Conservation (phyloP, 1,140 invertebrate species). For the Laupala kohalensis region DNA sequence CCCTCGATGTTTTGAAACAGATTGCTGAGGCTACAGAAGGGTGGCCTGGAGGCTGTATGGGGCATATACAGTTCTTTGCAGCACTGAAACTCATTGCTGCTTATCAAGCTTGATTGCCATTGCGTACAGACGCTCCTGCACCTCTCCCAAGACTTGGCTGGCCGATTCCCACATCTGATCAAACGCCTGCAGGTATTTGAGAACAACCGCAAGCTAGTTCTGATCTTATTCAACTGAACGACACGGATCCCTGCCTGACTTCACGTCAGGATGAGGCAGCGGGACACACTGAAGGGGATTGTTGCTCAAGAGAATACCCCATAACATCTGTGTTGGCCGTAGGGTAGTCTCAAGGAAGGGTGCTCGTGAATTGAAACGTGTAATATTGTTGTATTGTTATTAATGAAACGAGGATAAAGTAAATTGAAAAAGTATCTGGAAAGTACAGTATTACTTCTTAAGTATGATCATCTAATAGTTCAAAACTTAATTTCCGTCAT, state of each 20-base stretch:
- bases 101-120: slow-evolving; percentile 62
- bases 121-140: slow-evolving; percentile 58
- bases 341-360: no score
- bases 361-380: no score
- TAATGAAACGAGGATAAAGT: no score
- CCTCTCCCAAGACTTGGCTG: slow-evolving; percentile 66
- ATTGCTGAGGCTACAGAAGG: slow-evolving; percentile 49
- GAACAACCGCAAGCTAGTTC: slow-evolving; percentile 14
- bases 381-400: no score
- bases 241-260: slow-evolving; percentile 18
- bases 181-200: slow-evolving; percentile 8
- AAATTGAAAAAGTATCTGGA: no score
- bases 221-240: slow-evolving; percentile 23
- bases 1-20: slow-evolving; percentile 59
- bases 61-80: slow-evolving; percentile 73
- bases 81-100: slow-evolving; percentile 74
- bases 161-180: slow-evolving; percentile 31
- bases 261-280: no score
- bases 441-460: no score
- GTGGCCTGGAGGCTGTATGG: slow-evolving; percentile 41
- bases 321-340: no score
- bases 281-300: no score
- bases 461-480: no score
- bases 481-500: no score
- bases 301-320: no score